Base-by-base conservation (phyloP, 2,888 invertebrate species). In the Dicranocentrus wangi region DNA sequence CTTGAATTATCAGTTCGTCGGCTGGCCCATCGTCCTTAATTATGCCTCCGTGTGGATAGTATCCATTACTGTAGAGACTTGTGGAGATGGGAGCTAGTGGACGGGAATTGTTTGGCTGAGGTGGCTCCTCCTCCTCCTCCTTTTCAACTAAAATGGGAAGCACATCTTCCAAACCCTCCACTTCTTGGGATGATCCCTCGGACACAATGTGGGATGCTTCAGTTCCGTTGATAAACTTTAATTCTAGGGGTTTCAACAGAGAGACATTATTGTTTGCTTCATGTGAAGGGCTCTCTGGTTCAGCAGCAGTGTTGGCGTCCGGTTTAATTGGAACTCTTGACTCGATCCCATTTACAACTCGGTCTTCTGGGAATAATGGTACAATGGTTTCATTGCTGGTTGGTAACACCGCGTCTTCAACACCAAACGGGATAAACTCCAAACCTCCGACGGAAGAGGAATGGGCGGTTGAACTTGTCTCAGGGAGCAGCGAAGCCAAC, bases 341-440 rank as follows among this genome's bases (percentile, higher is more conserved):
- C 39, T 39, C 39, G 7, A 8, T 39, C 7, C 39, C 39, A 39
- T 39, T 13, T 8, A 39, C 39, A 13, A 39, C 8, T n/a, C n/a
- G n/a, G n/a, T n/a, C n/a, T n/a, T n/a, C n/a, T n/a, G n/a, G n/a
- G n/a, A n/a, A n/a, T n/a, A n/a, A n/a, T n/a, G n/a, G n/a, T n/a
- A n/a, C n/a, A n/a, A n/a, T 51, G 51, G 2, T n/a, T n/a, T 15
- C 5, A 3, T 19, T 25, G 79, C 70, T n/a, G 55, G 73, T 17
- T 63, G 80, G 32, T 0, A 43, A n/a, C 0, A 95, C 92, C 1
- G 95, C 95, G 88, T 95, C 95, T 2, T 94, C 94, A 32, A 95
- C 94, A 82, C 95, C 92, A 88, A 95, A 95, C 7, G 95, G 95
- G 87, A 95, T 95, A 69, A 95, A 95, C 88, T 85, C 82, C 19